These are phyloP conservation scores for Siniperca knerii DNA, from an alignment of 2,113 vertebrate species.

Conservation along the genomic window DNA sequence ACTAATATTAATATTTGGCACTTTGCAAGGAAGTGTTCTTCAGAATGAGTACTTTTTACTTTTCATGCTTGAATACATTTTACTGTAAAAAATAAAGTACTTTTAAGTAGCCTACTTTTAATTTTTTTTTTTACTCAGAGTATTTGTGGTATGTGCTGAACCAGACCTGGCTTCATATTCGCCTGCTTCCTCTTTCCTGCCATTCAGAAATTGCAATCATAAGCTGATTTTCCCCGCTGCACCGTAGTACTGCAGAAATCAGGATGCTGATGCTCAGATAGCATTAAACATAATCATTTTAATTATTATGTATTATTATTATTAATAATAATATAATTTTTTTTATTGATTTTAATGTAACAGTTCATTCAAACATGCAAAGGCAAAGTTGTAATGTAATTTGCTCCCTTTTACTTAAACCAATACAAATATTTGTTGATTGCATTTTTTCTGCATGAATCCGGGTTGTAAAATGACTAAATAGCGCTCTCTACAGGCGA, in stretches of 20 bases:
- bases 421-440: background rate
- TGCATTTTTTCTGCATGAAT: background rate
- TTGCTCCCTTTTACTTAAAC: background rate
- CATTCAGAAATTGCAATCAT: background rate
- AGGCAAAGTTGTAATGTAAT: too few species aligned
- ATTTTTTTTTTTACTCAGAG: background rate
- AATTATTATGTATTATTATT: too few species aligned
- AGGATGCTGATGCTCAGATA: background rate
- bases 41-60: background rate
- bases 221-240: background rate
- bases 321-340: too few species aligned
- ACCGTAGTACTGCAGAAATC: background rate
- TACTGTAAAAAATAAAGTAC: background rate
- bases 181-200: conserved; percentile 27
- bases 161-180: background rate
- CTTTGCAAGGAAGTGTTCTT: too few species aligned
- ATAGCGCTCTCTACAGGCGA: conserved; percentile 12
- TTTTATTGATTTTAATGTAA: background rate
- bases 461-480: background rate
- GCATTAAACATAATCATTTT: too few species aligned
- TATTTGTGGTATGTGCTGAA: background rate
- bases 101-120: background rate
- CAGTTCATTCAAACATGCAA: background rate
- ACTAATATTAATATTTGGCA: background rate
- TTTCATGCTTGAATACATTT: background rate